Percentiles rank a stretch among this genome's conserved stretches.
These are phyloP conservation scores for Pipistrellus kuhlii DNA, from an alignment of 2,797 vertebrate genomes.

Conservation along the genomic window DNA sequence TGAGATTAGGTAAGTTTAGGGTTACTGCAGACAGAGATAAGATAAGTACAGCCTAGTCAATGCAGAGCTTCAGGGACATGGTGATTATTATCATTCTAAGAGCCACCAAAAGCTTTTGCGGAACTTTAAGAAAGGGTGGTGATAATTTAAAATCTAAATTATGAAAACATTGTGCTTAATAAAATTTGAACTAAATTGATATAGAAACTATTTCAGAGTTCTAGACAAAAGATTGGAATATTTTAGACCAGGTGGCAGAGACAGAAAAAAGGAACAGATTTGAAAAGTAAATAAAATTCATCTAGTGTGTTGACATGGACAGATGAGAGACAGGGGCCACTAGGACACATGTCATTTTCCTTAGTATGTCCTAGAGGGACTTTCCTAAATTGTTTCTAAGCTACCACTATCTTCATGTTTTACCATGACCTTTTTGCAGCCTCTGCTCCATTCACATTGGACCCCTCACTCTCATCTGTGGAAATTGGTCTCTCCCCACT, in stretches of 20 bases:
- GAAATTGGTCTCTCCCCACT: no score
- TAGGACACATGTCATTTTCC: not conserved
- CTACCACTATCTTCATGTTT: not conserved
- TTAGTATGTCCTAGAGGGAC: not conserved
- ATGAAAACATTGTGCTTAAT: not conserved
- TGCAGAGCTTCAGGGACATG: not conserved
- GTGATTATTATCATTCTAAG: not conserved
- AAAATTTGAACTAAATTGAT: not conserved
- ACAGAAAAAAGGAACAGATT: not conserved
- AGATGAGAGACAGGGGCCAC: not conserved
- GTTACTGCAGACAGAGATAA: not conserved
- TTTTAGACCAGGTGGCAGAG: not conserved
- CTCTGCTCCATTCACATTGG: not conserved
- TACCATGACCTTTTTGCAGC: not conserved
- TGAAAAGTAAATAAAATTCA: slow-evolving; percentile 9
- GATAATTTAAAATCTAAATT: not conserved
- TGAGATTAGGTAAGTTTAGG: not conserved
- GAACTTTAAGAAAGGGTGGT: not conserved
- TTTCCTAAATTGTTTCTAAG: not conserved
- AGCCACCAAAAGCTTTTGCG: not conserved
- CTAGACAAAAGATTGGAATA: not conserved
- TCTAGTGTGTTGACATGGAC: not conserved
- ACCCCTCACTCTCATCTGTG: no score
- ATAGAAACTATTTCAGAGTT: not conserved
- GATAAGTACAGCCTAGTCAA: not conserved